Conservation (phyloP, 2,888 invertebrate genomes). For the Ornithoptera alexandrae region DNA sequence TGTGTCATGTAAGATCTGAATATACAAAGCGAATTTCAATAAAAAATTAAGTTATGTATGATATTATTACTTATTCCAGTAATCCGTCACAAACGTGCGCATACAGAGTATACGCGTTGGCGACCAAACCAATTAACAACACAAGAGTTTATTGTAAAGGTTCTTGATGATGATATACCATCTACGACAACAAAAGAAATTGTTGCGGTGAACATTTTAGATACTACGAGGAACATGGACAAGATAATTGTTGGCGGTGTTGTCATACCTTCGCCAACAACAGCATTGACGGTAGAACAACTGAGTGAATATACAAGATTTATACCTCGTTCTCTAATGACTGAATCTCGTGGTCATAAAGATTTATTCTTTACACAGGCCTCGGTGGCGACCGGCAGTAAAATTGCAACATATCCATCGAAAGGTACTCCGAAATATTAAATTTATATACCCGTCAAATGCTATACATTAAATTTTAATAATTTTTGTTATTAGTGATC, state of each 20-base stretch:
- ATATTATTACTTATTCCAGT: conserved; percentile 39
- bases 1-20: conserved; percentile 50
- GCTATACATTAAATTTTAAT: conserved; percentile 7
- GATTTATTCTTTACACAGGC: conserved; percentile 22
- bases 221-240: conserved; percentile 46
- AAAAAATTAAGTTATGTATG: not conserved
- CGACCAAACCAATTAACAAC: conserved; percentile 52
- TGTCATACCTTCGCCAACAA: conserved; percentile 44
- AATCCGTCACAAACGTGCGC: conserved; percentile 59
- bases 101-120: conserved; percentile 67
- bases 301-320: conserved; percentile 60
- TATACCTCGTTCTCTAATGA: conserved; percentile 51
- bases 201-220: conserved; percentile 61
- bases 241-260: conserved; percentile 66
- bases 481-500: conserved; percentile 21
- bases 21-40: not conserved
- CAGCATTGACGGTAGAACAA: conserved; percentile 33
- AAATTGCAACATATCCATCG: conserved; percentile 8
- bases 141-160: conserved; percentile 68
- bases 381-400: conserved; percentile 14
- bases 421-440: conserved; percentile 18
- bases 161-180: conserved; percentile 64
- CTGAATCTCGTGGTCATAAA: conserved; percentile 21
- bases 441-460: not conserved
- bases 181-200: conserved; percentile 47